Percentiles rank a stretch among this genome's conserved stretches.
These are phyloP conservation scores for Oscheius sp. DNA, from an alignment of 1,140 invertebrate genomes.

Conservation along the genomic window DNA sequence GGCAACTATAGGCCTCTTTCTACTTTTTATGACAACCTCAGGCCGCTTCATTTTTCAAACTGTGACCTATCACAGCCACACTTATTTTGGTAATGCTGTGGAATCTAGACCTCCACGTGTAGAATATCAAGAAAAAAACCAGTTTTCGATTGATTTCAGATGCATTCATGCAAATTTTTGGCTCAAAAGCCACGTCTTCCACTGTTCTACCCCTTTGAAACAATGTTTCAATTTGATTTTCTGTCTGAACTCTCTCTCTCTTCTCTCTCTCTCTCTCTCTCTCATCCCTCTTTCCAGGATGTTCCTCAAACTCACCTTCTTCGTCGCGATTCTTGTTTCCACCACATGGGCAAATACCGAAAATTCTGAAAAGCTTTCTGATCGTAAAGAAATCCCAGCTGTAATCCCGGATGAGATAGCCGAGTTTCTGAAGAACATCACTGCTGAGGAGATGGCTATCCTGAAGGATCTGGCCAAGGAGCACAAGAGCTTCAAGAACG, in stretches of 20 bases:
- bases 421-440: slow-evolving; percentile 38
- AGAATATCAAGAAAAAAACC: too few relatives aligned
- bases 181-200: background rate
- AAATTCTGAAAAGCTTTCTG: slow-evolving; percentile 30
- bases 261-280: slow-evolving; percentile 1
- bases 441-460: slow-evolving; percentile 33
- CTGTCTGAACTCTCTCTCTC: background rate
- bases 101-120: too few relatives aligned
- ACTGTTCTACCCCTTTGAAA: too few relatives aligned
- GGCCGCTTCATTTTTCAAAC: too few relatives aligned
- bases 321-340: slow-evolving; percentile 14
- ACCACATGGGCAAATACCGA: too few relatives aligned
- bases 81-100: too few relatives aligned
- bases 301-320: slow-evolving; percentile 17
- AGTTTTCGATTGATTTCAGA: too few relatives aligned
- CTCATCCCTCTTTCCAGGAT: slow-evolving; percentile 12
- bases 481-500: slow-evolving; percentile 40
- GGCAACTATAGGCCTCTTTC: too few relatives aligned
- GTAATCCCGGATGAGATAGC: slow-evolving; percentile 34
- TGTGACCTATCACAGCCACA: too few relatives aligned
- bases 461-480: slow-evolving; percentile 35
- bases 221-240: too few relatives aligned
- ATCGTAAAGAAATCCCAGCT: slow-evolving; percentile 13
- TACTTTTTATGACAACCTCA: too few relatives aligned
- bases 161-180: too few relatives aligned